Evolutionary conservation across 2,797 vertebrate species (phyloP).

Genomic region (Oreochromis mossambicus): DNA sequence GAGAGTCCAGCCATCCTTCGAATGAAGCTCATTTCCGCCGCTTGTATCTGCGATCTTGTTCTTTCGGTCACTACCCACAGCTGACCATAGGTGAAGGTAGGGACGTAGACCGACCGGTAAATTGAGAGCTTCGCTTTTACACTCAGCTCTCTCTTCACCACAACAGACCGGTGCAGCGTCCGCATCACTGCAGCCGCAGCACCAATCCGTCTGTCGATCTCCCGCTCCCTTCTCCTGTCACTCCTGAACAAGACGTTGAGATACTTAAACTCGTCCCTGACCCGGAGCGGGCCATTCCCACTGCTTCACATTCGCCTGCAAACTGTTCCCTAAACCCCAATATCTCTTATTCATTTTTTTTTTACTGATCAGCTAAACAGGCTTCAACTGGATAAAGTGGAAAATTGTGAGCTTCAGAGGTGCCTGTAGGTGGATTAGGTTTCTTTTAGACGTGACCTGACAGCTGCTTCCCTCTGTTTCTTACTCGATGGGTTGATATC

Average conservation of each 20-base stretch:
- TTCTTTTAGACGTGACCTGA: not conserved
- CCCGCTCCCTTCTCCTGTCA: not conserved
- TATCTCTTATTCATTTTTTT: not conserved
- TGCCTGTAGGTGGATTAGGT: not conserved
- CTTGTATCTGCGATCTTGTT: too few species aligned
- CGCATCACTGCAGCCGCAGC: accelerated
- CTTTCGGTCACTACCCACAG: too few species aligned
- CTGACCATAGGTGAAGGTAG: too few species aligned
- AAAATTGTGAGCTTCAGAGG: not conserved
- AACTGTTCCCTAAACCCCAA: not conserved
- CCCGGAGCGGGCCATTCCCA: not conserved
- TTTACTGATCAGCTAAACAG: not conserved
- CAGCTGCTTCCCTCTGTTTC: not conserved
- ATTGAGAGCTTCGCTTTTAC: too few species aligned
- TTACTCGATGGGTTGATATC: not conserved
- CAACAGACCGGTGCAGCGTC: too few species aligned
- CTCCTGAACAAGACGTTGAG: accelerated
- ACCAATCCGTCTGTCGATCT: not conserved
- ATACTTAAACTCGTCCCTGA: too few species aligned
- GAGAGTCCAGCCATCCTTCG: too few species aligned
- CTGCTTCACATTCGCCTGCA: accelerated
- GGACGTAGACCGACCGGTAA: too few species aligned
- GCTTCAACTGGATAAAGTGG: accelerated
- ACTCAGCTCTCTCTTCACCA: too few species aligned
- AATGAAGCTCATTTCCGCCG: too few species aligned